These are phyloP conservation scores for Lissocephala sabroskyi DNA, from an alignment of 2,888 invertebrate genomes.

Conservation along the genomic window DNA sequence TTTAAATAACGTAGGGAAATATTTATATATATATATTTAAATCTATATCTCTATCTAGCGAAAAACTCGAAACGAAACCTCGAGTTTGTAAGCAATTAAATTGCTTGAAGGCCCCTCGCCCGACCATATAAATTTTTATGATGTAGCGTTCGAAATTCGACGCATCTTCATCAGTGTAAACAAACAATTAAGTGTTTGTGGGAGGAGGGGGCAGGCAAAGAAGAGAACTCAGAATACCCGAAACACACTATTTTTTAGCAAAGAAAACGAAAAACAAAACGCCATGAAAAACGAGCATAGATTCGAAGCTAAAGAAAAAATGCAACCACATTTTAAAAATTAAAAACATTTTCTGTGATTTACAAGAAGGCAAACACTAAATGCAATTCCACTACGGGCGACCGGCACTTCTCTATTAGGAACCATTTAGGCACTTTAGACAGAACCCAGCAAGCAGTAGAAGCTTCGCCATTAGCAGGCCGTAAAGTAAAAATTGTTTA, in stretches of 20 bases:
- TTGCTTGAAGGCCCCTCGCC: constrained; percentile 9
- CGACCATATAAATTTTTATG: background rate
- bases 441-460: background rate
- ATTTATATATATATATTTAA: background rate
- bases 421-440: constrained; percentile 6
- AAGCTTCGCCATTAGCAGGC: background rate
- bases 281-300: constrained; percentile 15
- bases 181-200: too few relatives aligned
- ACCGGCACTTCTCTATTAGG: background rate
- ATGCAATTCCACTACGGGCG: constrained; percentile 11
- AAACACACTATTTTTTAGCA: constrained; percentile 49
- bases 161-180: too few relatives aligned
- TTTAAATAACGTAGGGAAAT: background rate
- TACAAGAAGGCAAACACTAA: constrained; percentile 42
- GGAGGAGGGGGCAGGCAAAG: too few relatives aligned
- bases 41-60: constrained; percentile 18
- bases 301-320: constrained; percentile 17
- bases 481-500: constrained; percentile 32
- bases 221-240: too few relatives aligned
- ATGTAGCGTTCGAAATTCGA: background rate
- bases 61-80: constrained; percentile 41
- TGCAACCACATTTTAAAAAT: constrained; percentile 44
- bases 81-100: constrained; percentile 21
- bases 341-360: constrained; percentile 62
- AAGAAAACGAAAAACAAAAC: constrained; percentile 17